These are phyloP conservation scores for Aldrovandia affinis DNA, from an alignment of 2,797 vertebrate genomes.

Conservation along the genomic window DNA sequence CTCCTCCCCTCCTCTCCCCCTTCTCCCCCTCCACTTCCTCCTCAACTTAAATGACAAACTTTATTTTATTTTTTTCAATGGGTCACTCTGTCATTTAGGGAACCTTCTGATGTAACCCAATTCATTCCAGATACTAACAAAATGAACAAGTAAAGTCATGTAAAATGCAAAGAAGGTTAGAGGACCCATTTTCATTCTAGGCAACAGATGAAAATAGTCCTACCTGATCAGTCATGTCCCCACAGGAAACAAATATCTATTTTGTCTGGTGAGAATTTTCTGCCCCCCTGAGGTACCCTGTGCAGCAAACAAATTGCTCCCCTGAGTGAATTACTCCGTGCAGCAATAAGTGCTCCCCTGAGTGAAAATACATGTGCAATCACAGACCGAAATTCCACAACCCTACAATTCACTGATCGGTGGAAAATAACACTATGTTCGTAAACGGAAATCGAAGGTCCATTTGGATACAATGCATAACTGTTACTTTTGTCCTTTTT, in stretches of 20 bases:
- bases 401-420: not conserved
- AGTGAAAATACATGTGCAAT: constrained; percentile 57
- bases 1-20: constrained; percentile 53
- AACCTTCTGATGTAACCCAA: constrained; percentile 8
- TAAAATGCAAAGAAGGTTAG: not conserved
- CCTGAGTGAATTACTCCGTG: constrained; percentile 77
- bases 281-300: constrained; percentile 70
- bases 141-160: not conserved
- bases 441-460: constrained; percentile 5
- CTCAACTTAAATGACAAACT: constrained; percentile 12
- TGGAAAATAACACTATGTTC: constrained; percentile 12
- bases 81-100: not conserved
- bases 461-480: constrained; percentile 15
- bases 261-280: constrained; percentile 71
- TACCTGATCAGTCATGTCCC: constrained; percentile 46
- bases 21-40: not conserved
- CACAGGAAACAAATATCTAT: constrained; percentile 83
- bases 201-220: constrained; percentile 14
- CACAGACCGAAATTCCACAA: constrained; percentile 6
- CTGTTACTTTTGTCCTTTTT: not conserved
- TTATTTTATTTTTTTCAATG: not conserved
- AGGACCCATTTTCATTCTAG: constrained; percentile 19
- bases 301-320: constrained; percentile 73
- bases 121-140: constrained; percentile 22
- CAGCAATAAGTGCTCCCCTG: constrained; percentile 76